Evolutionary conservation across 2,113 vertebrate genomes (phyloP).

Genomic region (Sarotherodon lohbergeri): DNA sequence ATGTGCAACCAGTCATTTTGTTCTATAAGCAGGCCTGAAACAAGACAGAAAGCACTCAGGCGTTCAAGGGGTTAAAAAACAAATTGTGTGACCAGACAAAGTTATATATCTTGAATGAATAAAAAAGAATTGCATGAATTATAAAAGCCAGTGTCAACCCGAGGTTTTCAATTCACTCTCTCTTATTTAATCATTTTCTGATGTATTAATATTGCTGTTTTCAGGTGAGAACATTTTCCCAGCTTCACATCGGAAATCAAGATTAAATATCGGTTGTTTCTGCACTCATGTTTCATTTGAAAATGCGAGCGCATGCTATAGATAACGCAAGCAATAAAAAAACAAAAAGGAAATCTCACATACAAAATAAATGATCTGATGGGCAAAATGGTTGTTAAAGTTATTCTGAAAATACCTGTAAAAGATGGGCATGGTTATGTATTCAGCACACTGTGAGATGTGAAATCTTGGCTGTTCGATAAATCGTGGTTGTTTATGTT

Average conservation of each 20-base stretch:
- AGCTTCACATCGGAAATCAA: neutral
- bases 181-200: neutral
- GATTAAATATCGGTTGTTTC: neutral
- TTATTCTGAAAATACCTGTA: neutral
- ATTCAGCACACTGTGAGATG: neutral
- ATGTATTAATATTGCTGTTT: neutral
- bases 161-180: neutral
- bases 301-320: neutral
- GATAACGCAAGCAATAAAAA: neutral
- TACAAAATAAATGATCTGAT: neutral
- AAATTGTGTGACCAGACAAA: neutral
- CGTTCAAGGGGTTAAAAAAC: neutral
- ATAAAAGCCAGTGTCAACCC: neutral
- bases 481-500: neutral
- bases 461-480: neutral
- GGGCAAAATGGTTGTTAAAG: neutral
- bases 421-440: neutral
- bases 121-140: neutral
- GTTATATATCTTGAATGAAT: neutral
- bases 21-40: neutral
- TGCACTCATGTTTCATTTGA: neutral
- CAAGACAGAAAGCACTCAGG: neutral
- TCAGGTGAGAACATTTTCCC: neutral
- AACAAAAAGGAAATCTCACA: neutral
- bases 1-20: neutral